These are phyloP conservation scores for Manis crassicaudata DNA, from an alignment of 2,797 vertebrate genomes.

Conservation along the genomic window DNA sequence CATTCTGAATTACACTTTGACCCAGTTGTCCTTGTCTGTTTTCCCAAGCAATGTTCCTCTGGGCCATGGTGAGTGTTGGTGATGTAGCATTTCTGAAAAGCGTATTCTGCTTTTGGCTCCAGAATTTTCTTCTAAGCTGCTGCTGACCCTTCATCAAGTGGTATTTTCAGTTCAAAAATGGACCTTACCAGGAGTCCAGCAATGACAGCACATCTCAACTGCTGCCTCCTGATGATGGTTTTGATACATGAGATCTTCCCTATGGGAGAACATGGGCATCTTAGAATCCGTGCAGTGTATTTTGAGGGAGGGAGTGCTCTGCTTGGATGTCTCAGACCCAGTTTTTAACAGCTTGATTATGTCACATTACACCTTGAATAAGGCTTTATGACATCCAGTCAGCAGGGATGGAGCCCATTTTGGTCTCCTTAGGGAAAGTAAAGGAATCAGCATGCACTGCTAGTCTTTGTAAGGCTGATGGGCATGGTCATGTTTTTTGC, in stretches of 20 bases:
- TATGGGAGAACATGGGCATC: fast-evolving
- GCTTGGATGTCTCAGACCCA: background rate
- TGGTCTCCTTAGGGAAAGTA: background rate
- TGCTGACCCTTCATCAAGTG: background rate
- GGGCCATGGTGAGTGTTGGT: fast-evolving
- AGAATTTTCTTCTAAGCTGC: background rate
- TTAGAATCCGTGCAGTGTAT: fast-evolving
- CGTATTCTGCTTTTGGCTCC: background rate
- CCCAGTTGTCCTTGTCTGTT: background rate
- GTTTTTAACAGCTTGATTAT: background rate
- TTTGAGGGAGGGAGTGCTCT: background rate
- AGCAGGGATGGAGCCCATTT: background rate
- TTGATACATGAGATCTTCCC: fast-evolving
- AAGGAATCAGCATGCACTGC: background rate
- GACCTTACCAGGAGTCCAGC: background rate
- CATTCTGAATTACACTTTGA: background rate
- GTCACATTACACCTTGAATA: background rate
- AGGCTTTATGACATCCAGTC: background rate
- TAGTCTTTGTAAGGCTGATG: background rate
- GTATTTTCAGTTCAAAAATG: too few species aligned
- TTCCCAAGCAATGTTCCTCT: background rate
- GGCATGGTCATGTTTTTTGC: background rate
- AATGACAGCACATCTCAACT: background rate
- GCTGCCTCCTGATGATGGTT: background rate
- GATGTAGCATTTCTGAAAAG: background rate